Conservation (phyloP, 2,113 vertebrate species). For the Prunella fulvescens region DNA sequence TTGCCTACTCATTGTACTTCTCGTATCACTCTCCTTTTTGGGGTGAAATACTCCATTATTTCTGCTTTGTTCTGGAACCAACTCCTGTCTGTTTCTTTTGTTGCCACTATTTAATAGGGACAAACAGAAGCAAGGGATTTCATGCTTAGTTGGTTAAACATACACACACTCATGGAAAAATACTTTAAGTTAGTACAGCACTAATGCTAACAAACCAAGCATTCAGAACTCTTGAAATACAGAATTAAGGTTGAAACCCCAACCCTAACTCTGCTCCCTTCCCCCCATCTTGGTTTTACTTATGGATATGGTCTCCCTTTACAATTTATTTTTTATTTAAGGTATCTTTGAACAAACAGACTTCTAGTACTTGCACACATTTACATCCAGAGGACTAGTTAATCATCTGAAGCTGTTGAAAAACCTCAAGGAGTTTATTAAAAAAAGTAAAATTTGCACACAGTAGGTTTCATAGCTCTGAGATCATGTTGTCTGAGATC, state of each 20-base stretch:
- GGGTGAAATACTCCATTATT: slow-evolving; percentile 75
- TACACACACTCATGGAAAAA: background rate
- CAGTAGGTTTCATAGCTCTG: background rate
- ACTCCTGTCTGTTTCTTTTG: slow-evolving; percentile 69
- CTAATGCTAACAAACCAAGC: slow-evolving; percentile 35
- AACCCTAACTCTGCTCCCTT: background rate
- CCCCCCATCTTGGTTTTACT: background rate
- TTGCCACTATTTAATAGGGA: slow-evolving; percentile 68
- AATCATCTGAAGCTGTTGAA: background rate
- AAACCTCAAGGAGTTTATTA: background rate
- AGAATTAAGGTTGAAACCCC: slow-evolving; percentile 23
- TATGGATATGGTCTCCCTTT: background rate
- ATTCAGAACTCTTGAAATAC: slow-evolving; percentile 16
- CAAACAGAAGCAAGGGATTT: slow-evolving; percentile 73
- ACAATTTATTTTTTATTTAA: background rate
- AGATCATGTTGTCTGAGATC: background rate
- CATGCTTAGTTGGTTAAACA: slow-evolving; percentile 69
- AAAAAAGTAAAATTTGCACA: background rate
- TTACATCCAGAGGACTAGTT: background rate
- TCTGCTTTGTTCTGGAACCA: slow-evolving; percentile 71
- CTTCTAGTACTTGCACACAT: background rate
- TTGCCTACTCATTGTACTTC: slow-evolving; percentile 63
- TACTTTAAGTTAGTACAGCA: background rate
- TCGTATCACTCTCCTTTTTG: slow-evolving; percentile 68
- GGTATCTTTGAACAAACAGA: background rate